Conservation (phyloP, 2,797 vertebrate species). For the Etheostoma perlongum region DNA sequence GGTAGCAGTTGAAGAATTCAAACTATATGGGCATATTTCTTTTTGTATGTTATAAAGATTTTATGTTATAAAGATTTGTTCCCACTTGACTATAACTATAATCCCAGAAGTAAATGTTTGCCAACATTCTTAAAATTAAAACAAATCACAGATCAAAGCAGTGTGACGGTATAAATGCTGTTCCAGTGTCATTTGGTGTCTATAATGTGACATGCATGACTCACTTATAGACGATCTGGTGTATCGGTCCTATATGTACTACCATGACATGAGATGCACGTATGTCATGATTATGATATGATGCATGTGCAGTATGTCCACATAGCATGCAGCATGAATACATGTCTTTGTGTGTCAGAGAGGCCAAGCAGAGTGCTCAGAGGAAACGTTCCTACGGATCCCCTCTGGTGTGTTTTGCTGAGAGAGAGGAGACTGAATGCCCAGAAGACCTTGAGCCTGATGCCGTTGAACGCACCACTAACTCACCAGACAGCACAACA, state of each 20-base stretch:
- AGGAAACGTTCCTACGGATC: slow-evolving; percentile 42
- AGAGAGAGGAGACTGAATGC: slow-evolving; percentile 82
- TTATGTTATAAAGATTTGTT: neutral
- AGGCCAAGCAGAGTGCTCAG: slow-evolving; percentile 44
- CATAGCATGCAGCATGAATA: slow-evolving; percentile 26
- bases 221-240: slow-evolving; percentile 18
- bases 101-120: neutral
- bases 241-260: slow-evolving; percentile 16
- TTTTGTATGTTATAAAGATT: neutral
- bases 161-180: neutral
- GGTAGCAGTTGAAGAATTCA: neutral
- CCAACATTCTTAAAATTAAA: neutral
- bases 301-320: slow-evolving; percentile 16
- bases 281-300: slow-evolving; percentile 35
- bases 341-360: slow-evolving; percentile 68
- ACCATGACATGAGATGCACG: slow-evolving; percentile 13
- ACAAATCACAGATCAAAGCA: neutral
- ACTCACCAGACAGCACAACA: slow-evolving; percentile 29
- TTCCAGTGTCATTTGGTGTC: slow-evolving; percentile 7
- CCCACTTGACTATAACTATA: neutral
- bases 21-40: neutral
- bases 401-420: slow-evolving; percentile 80
- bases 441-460: slow-evolving; percentile 39
- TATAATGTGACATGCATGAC: slow-evolving; percentile 30
- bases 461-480: slow-evolving; percentile 42